phyloP scores from a whole-genome alignment of 2,113 vertebrate species.

The Catharus bicknelli region DNA sequence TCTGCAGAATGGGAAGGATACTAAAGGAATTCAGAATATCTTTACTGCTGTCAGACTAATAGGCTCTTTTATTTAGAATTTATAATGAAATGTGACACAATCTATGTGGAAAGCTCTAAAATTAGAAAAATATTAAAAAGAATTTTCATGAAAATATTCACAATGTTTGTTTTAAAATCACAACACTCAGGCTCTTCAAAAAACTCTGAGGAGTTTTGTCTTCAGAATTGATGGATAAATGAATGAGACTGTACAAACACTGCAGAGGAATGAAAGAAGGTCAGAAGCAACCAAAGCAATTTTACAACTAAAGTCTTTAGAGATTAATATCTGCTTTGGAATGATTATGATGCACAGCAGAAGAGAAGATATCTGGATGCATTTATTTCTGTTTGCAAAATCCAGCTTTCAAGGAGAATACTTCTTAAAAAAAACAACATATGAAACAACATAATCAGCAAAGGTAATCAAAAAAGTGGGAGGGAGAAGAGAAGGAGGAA shows the following conservation, averaged over 20 bases:
- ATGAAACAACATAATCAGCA: background rate
- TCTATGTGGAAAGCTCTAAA: background rate
- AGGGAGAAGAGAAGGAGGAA: background rate
- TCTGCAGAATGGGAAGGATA: background rate
- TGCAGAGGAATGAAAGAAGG: background rate
- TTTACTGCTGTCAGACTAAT: background rate
- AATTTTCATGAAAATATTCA: background rate
- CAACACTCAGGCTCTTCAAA: background rate
- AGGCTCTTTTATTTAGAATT: background rate
- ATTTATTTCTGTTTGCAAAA: conserved; percentile 11
- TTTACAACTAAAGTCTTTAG: background rate
- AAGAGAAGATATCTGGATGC: background rate
- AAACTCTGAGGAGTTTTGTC: background rate
- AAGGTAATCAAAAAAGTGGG: background rate
- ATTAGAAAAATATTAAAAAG: background rate
- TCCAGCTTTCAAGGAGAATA: background rate
- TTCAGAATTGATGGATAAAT: background rate
- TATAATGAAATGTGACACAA: background rate
- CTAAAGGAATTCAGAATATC: background rate
- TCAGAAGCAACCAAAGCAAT: background rate
- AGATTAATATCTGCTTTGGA: background rate
- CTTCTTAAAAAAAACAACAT: background rate
- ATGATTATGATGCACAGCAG: background rate
- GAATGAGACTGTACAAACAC: background rate
- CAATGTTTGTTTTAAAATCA: background rate